These are phyloP conservation scores for Chondrosia reniformis DNA, from an alignment of 37 sponge, comb jelly and placozoan species.

Conservation along the genomic window DNA sequence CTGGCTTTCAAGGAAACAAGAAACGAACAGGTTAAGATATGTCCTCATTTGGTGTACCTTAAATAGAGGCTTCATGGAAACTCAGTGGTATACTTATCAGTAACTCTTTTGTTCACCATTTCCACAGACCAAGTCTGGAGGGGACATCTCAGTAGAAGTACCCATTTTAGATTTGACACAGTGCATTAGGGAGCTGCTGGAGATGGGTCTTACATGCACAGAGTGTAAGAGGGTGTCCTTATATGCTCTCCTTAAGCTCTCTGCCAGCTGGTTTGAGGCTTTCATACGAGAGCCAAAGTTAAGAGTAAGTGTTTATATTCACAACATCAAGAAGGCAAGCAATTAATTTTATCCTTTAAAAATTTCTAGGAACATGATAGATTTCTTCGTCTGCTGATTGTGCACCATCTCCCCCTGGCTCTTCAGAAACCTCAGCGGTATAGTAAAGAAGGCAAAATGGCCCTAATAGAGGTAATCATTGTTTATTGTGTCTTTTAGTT, in stretches of 20 bases:
- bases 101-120: no score
- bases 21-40: constrained; percentile 32
- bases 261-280: constrained; percentile 6
- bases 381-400: not conserved
- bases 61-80: no score
- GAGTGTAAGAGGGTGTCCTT: constrained; percentile 10
- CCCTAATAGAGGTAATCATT: not conserved
- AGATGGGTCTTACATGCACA: not conserved
- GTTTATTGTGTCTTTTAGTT: not conserved
- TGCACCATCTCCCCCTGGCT: constrained; percentile 9
- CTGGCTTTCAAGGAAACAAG: not conserved
- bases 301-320: not conserved
- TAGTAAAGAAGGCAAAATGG: not conserved
- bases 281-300: constrained; percentile 7
- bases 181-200: no score
- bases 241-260: not conserved
- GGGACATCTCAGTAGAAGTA: not conserved
- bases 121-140: not conserved
- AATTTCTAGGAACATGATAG: constrained; percentile 12
- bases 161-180: no score
- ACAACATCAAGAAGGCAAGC: not conserved
- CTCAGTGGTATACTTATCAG: no score
- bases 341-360: not conserved
- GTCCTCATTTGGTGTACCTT: constrained; percentile 24
- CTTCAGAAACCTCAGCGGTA: not conserved